phyloP scores from a whole-genome alignment of 2,797 vertebrate genomes.

The Sebastiscus albofasciatus region DNA sequence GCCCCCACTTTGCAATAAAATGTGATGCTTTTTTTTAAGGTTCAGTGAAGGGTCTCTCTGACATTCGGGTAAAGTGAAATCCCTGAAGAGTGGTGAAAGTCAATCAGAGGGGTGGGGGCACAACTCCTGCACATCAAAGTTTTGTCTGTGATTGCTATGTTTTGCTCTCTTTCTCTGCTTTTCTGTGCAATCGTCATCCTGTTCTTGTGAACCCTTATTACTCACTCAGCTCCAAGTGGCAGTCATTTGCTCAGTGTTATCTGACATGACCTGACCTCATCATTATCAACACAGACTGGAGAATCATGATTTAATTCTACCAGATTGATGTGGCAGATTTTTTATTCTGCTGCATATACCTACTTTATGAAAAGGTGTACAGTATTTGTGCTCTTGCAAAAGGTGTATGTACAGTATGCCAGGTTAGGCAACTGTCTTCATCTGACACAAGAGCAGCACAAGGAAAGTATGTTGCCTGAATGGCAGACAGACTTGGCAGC shows the following conservation, averaged over 20 bases:
- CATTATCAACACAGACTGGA: neutral
- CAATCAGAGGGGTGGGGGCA: conserved; percentile 69
- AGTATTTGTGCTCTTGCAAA: neutral
- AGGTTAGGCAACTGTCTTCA: conserved; percentile 21
- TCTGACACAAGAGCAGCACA: conserved; percentile 7
- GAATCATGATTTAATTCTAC: neutral
- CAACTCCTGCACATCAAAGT: conserved; percentile 61
- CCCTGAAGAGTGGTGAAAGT: conserved; percentile 81
- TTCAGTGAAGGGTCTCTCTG: conserved; percentile 82
- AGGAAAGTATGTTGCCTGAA: conserved; percentile 25
- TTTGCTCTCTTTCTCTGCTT: conserved; percentile 17
- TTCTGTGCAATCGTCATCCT: conserved; percentile 29
- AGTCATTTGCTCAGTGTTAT: conserved; percentile 18
- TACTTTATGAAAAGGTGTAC: neutral
- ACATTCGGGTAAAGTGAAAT: conserved; percentile 68
- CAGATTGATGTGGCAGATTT: neutral
- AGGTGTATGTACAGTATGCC: neutral
- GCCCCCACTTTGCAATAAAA: conserved; percentile 79
- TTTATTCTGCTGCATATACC: neutral
- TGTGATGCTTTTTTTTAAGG: conserved; percentile 81
- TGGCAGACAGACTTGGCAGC: conserved; percentile 31
- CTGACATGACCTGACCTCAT: conserved; percentile 28
- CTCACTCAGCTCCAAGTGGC: conserved; percentile 23
- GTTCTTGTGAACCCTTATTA: neutral
- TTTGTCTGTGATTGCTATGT: conserved; percentile 47